Evolutionary conservation across 1,140 invertebrate genomes (phyloP), one percentile per base, ranked within the genome.

Genomic region (Marisa cornuarietis): DNA sequence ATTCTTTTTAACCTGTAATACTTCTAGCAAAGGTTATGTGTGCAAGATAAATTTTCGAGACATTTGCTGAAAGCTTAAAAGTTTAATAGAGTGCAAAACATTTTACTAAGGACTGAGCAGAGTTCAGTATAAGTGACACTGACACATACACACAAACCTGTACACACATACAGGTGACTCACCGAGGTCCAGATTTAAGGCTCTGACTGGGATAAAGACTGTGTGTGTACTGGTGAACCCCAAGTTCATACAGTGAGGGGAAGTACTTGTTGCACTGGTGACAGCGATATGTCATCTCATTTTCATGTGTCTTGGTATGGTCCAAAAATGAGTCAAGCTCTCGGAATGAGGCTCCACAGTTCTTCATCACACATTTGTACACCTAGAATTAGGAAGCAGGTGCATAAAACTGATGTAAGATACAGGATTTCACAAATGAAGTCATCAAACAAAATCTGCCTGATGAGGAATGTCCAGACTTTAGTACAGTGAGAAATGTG

Each of bases 341-440:
- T 62, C 91, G 87, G 83, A 94, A 95, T 82, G 93, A 93, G 81
- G 91, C 86, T 24, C 91, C 92, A 86, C 94, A 95, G 24, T 91
- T 92, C 77, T 92, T 93, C 84, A 94, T 92, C 54, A 94, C 93
- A 86, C 94, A 95, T 83, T 94, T 93, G 87, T 94, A 94, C 8
- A 94, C 94, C 92, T 94, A 90, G 14, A 92, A 86, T 82, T n/a
- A 69, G 54, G 16, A 58, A 58, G 16, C 54, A 58, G 54, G 0
- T 9, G 11, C 11, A 18, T 58, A 58, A 58, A 58, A 58, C 16
- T 42, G 2, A 2, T 42, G 31, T n/a, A n/a, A n/a, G n/a, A 42
- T 42, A 42, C 31, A 42, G 31, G 6, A 42, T 42, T 42, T 42
- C 31, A 42, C 31, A 42, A 42, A 42, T 42, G 3, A 42, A 42